A percentile compares a stretch with the other conserved stretches of the same genome.
phyloP scores from a whole-genome alignment of 2,888 invertebrate species.

The Bombylius major region DNA sequence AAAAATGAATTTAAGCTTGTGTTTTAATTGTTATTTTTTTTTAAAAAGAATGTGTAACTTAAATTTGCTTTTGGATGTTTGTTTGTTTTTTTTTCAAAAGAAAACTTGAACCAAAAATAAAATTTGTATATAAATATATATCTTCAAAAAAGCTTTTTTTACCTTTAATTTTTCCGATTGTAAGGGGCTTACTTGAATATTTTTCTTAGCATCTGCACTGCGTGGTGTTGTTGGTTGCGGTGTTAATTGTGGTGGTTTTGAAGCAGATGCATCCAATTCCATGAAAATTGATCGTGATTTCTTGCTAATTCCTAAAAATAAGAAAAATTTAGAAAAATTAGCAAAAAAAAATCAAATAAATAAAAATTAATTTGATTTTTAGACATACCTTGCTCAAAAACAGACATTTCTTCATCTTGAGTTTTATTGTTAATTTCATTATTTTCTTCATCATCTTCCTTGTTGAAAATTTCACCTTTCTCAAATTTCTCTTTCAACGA shows the following conservation, averaged over 20 bases:
- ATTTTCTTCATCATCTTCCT: conserved; percentile 46
- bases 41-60: no score
- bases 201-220: background rate
- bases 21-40: no score
- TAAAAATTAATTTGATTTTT: background rate
- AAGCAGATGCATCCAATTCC: conserved; percentile 61
- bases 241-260: conserved; percentile 10
- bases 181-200: conserved; percentile 7
- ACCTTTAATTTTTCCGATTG: conserved; percentile 9
- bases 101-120: no score
- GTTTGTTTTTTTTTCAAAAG: no score
- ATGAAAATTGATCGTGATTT: conserved; percentile 76
- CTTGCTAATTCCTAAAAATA: conserved; percentile 75
- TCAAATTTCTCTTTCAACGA: conserved; percentile 70
- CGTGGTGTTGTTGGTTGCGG: conserved; percentile 8
- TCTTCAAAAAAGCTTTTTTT: background rate
- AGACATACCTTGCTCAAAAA: conserved; percentile 61
- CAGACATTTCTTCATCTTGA: conserved; percentile 53
- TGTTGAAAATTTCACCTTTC: conserved; percentile 55
- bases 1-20: no score
- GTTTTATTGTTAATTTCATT: conserved; percentile 29
- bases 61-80: no score
- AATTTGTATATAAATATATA: no score
- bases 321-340: background rate
- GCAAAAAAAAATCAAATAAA: background rate